Evolutionary conservation across 1,140 invertebrate species (phyloP).

Genomic region (Sogatella furcifera): DNA sequence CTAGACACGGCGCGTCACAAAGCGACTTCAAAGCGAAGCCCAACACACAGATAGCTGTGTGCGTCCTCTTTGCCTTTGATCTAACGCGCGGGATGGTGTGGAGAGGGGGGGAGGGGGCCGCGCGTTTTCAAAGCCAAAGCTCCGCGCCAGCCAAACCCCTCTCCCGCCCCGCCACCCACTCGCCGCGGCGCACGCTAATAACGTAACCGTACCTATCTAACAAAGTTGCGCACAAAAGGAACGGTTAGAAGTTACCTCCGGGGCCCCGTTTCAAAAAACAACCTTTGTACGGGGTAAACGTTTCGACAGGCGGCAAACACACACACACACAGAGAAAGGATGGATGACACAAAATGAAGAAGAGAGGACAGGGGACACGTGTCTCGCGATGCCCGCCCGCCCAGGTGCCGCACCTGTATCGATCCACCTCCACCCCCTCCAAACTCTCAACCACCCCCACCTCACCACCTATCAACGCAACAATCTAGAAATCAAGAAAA

Average conservation of each 20-base stretch:
- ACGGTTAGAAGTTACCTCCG: conserved; percentile 15
- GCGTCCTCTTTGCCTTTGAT: conserved; percentile 16
- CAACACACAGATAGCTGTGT: conserved; percentile 23
- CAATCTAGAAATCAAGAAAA: background rate
- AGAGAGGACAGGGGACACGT: background rate
- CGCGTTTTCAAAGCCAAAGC: conserved; percentile 7
- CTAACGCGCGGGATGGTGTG: conserved; percentile 14
- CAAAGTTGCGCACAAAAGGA: conserved; percentile 11
- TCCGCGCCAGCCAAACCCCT: background rate
- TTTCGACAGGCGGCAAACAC: background rate
- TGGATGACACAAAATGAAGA: background rate
- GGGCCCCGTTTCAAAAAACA: background rate
- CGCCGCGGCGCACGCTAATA: background rate
- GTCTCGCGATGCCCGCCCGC: too few relatives aligned
- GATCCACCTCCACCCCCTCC: too few relatives aligned
- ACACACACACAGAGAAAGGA: background rate
- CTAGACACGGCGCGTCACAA: conserved; percentile 16
- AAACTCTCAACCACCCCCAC: conserved; percentile 2
- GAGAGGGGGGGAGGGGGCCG: background rate
- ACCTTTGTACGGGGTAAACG: background rate
- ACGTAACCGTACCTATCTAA: conserved; percentile 16
- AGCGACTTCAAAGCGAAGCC: conserved; percentile 24
- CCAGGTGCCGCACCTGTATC: too few relatives aligned
- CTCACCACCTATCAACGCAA: background rate
- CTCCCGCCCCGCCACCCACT: conserved; percentile 8